phyloP scores from a whole-genome alignment of 2,797 vertebrate genomes.

The Paguma larvata region DNA sequence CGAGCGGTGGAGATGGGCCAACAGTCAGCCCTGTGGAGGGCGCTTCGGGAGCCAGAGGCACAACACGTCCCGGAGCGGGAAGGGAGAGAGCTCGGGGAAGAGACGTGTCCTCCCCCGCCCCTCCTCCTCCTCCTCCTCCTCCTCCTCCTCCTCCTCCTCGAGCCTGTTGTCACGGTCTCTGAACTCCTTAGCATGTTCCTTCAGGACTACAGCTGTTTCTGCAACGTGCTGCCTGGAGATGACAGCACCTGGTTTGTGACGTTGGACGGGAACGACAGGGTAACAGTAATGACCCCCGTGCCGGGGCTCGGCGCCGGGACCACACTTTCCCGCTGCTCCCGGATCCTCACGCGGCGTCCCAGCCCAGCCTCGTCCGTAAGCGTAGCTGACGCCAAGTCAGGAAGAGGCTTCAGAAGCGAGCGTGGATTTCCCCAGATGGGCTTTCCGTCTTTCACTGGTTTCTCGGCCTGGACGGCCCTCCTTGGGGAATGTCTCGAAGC shows the following conservation, averaged over 20 bases:
- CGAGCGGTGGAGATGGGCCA: not conserved
- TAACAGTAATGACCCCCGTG: slow-evolving; percentile 5
- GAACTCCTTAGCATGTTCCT: slow-evolving; percentile 70
- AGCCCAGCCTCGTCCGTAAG: rapidly evolving
- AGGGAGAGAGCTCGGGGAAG: not conserved
- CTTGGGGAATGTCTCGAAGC: rapidly evolving
- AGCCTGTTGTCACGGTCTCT: not conserved
- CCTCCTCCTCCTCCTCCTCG: rapidly evolving
- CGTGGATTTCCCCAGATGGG: not conserved
- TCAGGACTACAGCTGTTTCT: slow-evolving; percentile 71
- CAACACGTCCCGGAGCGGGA: not conserved
- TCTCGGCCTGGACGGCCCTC: not conserved
- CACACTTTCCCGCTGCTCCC: not conserved
- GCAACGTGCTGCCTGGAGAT: slow-evolving; percentile 28
- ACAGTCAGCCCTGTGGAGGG: not conserved
- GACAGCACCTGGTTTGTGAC: slow-evolving; percentile 64
- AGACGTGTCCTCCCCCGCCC: too few species aligned
- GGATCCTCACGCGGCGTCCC: not conserved
- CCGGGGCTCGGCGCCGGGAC: slow-evolving; percentile 54
- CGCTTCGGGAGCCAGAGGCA: not conserved
- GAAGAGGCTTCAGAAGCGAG: not conserved
- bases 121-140: too few species aligned
- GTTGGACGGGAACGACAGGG: slow-evolving; percentile 4
- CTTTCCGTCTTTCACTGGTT: not conserved
- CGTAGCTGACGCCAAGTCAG: not conserved